Evolutionary conservation across 2,113 vertebrate species (phyloP).

Genomic region (Otis tarda): DNA sequence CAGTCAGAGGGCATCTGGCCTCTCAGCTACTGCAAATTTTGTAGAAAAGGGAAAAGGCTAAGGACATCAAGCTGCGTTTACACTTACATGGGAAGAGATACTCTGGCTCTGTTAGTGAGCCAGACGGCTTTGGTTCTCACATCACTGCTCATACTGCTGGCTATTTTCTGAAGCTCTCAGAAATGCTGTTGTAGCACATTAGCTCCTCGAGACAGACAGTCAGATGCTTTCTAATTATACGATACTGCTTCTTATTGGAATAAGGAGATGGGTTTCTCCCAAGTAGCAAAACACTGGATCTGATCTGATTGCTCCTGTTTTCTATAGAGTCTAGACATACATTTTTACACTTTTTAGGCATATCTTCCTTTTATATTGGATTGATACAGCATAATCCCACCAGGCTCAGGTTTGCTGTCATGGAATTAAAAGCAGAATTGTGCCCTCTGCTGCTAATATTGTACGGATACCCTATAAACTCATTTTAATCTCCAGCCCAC

Average conservation of each 20-base stretch:
- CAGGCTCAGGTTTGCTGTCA: neutral
- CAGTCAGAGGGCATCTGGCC: neutral
- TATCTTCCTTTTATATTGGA: neutral
- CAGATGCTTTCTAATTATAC: conserved; percentile 30
- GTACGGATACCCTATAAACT: neutral
- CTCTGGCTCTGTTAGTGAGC: conserved; percentile 18
- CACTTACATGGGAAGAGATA: neutral
- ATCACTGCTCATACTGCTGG: conserved; percentile 59
- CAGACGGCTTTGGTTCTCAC: conserved; percentile 35
- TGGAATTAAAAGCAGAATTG: neutral
- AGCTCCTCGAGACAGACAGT: conserved; percentile 38
- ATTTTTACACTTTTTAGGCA: neutral
- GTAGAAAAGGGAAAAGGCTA: neutral
- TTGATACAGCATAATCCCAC: neutral
- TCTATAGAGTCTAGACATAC: neutral
- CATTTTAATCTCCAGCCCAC: conserved; percentile 37
- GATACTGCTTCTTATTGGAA: neutral
- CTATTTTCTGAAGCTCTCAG: conserved; percentile 27
- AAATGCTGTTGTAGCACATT: conserved; percentile 39
- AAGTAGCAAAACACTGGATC: neutral
- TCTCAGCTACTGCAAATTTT: neutral
- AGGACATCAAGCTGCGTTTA: conserved; percentile 1
- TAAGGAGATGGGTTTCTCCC: neutral
- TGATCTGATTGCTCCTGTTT: neutral
- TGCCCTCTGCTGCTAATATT: neutral